Evolutionary conservation across 1,140 invertebrate species (phyloP), one percentile per base, ranked within the genome.

Genomic region (Druon quercuslanigerum): DNA sequence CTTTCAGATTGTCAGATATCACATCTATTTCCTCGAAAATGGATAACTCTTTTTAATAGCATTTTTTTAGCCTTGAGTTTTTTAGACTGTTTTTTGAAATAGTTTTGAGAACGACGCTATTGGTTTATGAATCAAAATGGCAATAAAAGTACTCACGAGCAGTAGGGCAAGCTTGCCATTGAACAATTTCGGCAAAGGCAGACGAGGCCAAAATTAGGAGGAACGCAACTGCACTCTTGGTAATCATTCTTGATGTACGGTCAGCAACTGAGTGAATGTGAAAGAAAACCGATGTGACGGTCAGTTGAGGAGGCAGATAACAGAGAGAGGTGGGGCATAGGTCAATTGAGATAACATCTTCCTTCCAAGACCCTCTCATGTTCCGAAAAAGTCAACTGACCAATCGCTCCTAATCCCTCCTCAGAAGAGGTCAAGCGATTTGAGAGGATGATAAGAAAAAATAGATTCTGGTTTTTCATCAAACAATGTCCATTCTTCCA

Each of bases 301-400:
- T 84, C 75, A 71, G 66, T 80, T 51, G 52, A 82, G 54, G 73
- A 83, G 33, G 50, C 74, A 78, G 80, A 87, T 87, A 85, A 83
- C 33, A 77, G 75, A 77, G 72, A 79, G 79, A 78, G 76, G 76
- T 78, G 84, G 84, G 86, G 82, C 87, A 86, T 85, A 89, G 87
- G 87, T 90, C 86, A 90, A 90, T 90, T 88, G 84, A 88, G 84
- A 86, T 87, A 84, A 80, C 72, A 75, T 80, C 76, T 82, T 81
- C 46, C 54, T 78, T 56, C 51, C 51, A n/a, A 40, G 60, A 46
- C 40, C 40, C 40, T 46, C 40, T 46, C 40, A 11, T 46, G 40
- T 46, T 46, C 40, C 40, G 40, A 46, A 46, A 46, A 46, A 46
- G 40, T 9, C 8, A 9, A 46, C 40, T 7, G 40, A 46, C 40